Conservation (phyloP, 2,113 vertebrate genomes). For the Marmota flaviventris region DNA sequence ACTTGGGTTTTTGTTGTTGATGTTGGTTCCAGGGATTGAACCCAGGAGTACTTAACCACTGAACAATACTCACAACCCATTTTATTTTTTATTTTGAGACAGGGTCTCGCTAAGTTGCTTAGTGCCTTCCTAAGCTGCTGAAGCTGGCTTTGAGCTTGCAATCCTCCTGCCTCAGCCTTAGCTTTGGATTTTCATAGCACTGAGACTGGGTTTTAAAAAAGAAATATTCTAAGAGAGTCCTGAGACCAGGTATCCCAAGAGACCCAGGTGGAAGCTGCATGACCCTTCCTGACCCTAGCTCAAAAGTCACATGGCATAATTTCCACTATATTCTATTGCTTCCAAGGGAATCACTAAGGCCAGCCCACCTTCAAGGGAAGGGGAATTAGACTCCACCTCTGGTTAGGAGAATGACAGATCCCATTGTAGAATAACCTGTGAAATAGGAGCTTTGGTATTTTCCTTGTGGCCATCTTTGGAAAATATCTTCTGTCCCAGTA, state of each 20-base stretch:
- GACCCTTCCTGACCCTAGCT: background rate
- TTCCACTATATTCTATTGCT: background rate
- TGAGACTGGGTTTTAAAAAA: background rate
- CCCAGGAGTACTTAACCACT: too few relatives aligned
- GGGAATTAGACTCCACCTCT: background rate
- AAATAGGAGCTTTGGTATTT: background rate
- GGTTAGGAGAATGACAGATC: background rate
- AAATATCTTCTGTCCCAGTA: background rate
- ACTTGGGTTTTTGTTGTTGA: too few relatives aligned
- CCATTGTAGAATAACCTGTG: background rate
- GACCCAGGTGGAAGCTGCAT: background rate
- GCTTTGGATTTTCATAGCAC: background rate
- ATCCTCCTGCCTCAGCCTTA: too few relatives aligned
- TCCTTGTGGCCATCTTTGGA: background rate
- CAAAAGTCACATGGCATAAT: background rate
- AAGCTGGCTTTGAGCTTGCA: too few relatives aligned
- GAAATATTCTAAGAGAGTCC: background rate
- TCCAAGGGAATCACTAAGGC: background rate
- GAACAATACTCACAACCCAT: too few relatives aligned
- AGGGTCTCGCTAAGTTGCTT: too few relatives aligned
- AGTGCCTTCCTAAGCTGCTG: too few relatives aligned
- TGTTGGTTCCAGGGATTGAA: too few relatives aligned
- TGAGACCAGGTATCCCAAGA: background rate
- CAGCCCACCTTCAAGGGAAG: background rate
- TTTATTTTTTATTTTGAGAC: too few relatives aligned